A percentile compares a stretch with the other conserved stretches of the same genome.
Evolutionary conservation across 2,888 invertebrate genomes (phyloP).

Genomic region (Morpho achilles): DNA sequence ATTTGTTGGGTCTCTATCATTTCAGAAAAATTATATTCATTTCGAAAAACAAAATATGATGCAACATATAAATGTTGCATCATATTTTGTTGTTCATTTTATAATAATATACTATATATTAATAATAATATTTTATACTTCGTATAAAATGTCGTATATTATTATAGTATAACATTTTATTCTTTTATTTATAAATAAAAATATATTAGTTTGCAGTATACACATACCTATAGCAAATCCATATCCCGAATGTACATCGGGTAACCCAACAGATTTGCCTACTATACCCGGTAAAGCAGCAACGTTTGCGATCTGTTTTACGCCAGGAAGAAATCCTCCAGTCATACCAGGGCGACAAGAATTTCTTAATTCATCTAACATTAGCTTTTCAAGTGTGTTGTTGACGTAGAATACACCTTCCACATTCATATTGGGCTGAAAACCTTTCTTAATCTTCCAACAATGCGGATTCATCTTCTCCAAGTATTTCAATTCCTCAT

Average conservation of each 20-base stretch:
- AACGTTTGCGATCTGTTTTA: constrained; percentile 99
- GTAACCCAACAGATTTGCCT: constrained; percentile 94
- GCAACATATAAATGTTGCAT: no score
- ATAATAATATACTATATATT: no score
- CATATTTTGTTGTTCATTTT: no score
- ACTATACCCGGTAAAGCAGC: constrained; percentile 99
- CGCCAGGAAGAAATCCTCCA: constrained; percentile 98
- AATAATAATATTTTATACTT: no score
- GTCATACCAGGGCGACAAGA: constrained; percentile 92
- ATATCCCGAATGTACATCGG: constrained; percentile 99
- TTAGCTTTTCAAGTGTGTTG: constrained; percentile 91
- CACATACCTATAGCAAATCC: constrained; percentile 96
- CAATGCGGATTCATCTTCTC: constrained; percentile 91
- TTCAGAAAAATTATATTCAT: no score
- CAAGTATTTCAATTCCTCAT: constrained; percentile 95
- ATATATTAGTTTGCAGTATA: not conserved
- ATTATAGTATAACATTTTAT: no score
- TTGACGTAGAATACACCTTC: constrained; percentile 99
- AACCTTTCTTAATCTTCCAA: constrained; percentile 98
- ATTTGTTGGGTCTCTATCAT: no score
- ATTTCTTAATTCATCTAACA: constrained; percentile 97
- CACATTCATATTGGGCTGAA: constrained; percentile 99
- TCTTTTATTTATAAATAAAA: not conserved
- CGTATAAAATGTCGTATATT: no score
- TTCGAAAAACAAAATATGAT: no score